Base-by-base conservation (phyloP, 2,113 vertebrate species). In the Psittacara wagleri region DNA sequence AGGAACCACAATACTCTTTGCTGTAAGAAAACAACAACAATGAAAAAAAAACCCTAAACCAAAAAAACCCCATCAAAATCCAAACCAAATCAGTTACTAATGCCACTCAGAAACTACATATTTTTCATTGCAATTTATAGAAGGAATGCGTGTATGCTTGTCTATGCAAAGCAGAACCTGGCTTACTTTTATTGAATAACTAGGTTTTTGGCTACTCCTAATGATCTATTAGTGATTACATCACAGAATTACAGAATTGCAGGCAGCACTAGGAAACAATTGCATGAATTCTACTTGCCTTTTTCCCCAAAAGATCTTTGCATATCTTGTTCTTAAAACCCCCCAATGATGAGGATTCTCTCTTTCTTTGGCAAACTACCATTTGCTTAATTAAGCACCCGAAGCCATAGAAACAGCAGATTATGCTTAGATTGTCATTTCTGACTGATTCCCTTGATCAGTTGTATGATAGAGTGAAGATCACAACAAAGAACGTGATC, bases 301-400 rank as follows among this genome's bases (percentile, higher is more conserved):
- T 78, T 17, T 7, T 92, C n/a, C 17, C 0, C 0, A 0, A n/a
- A 2, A 64, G 29, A n/a, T 39, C 69, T 83, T 88, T 81, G 3
- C 39, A 19, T 9, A 25, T 41, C 19, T 63, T 70, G 2, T 28
- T 86, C 57, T 55, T 41, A 35, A 57, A 81, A 81, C 3, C 1
- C 14, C 5, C 5, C 18, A 23, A 5, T 41, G 25, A 49, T 4
- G 17, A 73, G 4, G 6, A 77, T 68, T 85, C 5, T 67, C 28
- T 12, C 10, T 61, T 51, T 61, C 35, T 68, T 29, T 54, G 41
- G 9, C 22, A 83, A 59, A 23, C 6, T 49, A 22, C 9, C 20
- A 29, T 17, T 4, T 49, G 7, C 31, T 35, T 69, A 25, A 35
- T 17, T 83, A 7, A 17, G 4, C 54, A 33, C 6, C 10, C 9